Conservation (phyloP, 2,888 invertebrate genomes). For the Autographa gamma region DNA sequence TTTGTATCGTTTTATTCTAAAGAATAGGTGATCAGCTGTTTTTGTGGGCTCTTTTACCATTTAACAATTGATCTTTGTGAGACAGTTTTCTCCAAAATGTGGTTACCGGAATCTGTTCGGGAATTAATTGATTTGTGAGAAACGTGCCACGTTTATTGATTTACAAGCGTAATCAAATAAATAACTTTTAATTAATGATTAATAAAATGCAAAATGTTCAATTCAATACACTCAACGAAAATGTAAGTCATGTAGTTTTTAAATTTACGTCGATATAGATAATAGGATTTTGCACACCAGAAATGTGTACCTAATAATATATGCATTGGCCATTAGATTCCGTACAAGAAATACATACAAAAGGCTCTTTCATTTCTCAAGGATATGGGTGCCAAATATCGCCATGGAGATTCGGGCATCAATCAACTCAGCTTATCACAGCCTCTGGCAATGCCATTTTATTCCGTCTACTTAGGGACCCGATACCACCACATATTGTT, state of each 20-base stretch:
- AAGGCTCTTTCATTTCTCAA: not conserved
- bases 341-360: too few species aligned
- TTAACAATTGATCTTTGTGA: constrained; percentile 20
- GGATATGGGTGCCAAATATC: not conserved
- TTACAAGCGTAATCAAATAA: not conserved
- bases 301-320: too few species aligned
- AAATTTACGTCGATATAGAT: too few species aligned
- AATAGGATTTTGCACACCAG: too few species aligned
- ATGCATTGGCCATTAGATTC: too few species aligned
- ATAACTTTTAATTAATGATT: not conserved
- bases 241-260: too few species aligned
- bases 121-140: constrained; percentile 34
- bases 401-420: not conserved
- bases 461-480: not conserved
- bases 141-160: not conserved
- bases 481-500: constrained; percentile 1
- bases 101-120: constrained; percentile 22
- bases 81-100: constrained; percentile 18
- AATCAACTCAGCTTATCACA: constrained; percentile 13
- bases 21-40: not conserved
- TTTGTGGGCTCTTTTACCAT: not conserved
- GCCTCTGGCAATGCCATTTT: not conserved
- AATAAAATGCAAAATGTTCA: too few species aligned
- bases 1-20: constrained; percentile 3
- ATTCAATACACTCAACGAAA: too few species aligned